Percentiles rank a stretch among this genome's conserved stretches.
phyloP scores from a whole-genome alignment of 2,888 invertebrate species.

The Protophormia terraenovae region DNA sequence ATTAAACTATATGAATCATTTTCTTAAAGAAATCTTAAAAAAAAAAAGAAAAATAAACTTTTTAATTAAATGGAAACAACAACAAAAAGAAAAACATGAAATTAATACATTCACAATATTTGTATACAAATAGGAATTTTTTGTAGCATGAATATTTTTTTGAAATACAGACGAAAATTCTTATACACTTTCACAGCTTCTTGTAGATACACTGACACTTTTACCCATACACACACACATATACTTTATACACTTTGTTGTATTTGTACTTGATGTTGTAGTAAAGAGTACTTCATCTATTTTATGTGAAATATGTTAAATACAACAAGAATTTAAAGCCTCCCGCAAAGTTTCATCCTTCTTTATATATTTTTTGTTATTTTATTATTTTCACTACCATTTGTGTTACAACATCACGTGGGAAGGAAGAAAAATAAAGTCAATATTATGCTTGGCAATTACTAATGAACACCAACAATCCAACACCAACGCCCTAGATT shows the following conservation, averaged over 20 bases:
- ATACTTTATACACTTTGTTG: background rate
- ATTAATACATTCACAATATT: background rate
- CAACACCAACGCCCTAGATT: slow-evolving; percentile 43
- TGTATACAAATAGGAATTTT: slow-evolving; percentile 32
- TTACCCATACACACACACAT: background rate
- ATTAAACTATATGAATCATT: slow-evolving; percentile 51
- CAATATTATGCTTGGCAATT: slow-evolving; percentile 63
- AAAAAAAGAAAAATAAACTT: slow-evolving; percentile 45
- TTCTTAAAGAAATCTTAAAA: slow-evolving; percentile 17
- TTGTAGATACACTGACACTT: background rate
- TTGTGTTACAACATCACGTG: slow-evolving; percentile 44
- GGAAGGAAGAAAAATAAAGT: slow-evolving; percentile 55
- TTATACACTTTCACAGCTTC: background rate
- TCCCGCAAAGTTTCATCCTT: slow-evolving; percentile 60
- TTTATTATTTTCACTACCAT: background rate
- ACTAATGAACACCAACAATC: slow-evolving; percentile 43
- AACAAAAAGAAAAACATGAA: background rate
- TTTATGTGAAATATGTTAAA: slow-evolving; percentile 23
- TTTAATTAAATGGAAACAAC: slow-evolving; percentile 55
- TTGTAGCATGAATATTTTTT: slow-evolving; percentile 32
- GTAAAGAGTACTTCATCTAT: slow-evolving; percentile 19
- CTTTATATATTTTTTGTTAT: background rate
- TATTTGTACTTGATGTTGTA: slow-evolving; percentile 1
- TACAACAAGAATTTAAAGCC: slow-evolving; percentile 45
- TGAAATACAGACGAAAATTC: slow-evolving; percentile 9